These are phyloP conservation scores for Chaenogobius annularis DNA, from an alignment of 2,113 vertebrate genomes.

Conservation along the genomic window DNA sequence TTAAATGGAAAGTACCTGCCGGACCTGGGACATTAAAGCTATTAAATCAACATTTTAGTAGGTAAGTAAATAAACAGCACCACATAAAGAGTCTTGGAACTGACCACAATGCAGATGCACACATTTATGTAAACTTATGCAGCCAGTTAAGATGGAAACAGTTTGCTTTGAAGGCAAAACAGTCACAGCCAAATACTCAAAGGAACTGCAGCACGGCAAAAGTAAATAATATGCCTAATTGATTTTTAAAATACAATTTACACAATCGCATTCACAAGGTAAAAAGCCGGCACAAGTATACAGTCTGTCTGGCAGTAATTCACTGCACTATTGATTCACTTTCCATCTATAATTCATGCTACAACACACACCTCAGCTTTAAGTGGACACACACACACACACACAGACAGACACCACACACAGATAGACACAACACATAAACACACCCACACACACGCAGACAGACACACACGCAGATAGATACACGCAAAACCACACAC, in stretches of 20 bases:
- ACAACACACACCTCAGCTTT: slow-evolving; percentile 63
- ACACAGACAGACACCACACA: slow-evolving; percentile 10
- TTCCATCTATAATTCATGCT: slow-evolving; percentile 76
- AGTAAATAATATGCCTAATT: slow-evolving; percentile 16
- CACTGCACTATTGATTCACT: slow-evolving; percentile 70
- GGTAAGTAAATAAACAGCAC: background rate
- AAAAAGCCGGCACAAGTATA: slow-evolving; percentile 3
- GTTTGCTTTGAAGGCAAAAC: slow-evolving; percentile 9
- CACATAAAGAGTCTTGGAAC: background rate
- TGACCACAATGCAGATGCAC: background rate
- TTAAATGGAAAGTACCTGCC: too few species aligned
- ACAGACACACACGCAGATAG: slow-evolving; percentile 43
- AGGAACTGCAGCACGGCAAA: slow-evolving; percentile 3
- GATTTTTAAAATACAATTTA: slow-evolving; percentile 17
- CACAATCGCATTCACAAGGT: slow-evolving; percentile 12
- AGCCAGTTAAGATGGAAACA: slow-evolving; percentile 1
- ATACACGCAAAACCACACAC: slow-evolving; percentile 20
- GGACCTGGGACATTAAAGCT: background rate
- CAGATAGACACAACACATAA: background rate
- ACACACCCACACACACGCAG: background rate
- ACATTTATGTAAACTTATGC: background rate
- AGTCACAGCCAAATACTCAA: background rate
- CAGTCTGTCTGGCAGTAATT: slow-evolving; percentile 58
- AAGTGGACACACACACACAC: slow-evolving; percentile 52
- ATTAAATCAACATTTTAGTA: background rate